Evolutionary conservation across 2,113 vertebrate genomes (phyloP).

Genomic region (Desmodus rotundus): DNA sequence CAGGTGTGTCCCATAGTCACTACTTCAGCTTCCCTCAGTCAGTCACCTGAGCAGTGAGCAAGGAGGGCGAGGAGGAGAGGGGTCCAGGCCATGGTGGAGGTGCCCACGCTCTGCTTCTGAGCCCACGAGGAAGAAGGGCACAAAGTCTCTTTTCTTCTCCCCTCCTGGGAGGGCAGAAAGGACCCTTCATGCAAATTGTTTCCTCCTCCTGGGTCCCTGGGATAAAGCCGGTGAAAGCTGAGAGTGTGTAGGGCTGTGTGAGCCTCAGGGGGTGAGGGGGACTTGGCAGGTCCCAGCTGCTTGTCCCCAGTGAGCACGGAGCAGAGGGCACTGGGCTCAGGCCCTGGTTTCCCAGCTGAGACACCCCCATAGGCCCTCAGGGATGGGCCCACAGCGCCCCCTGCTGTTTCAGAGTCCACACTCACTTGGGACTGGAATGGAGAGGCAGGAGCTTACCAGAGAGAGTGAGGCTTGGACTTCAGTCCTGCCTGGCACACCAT

Average conservation of each 20-base stretch:
- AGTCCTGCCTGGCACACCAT: background rate
- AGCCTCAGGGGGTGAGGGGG: background rate
- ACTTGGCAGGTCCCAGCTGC: background rate
- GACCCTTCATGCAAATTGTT: background rate
- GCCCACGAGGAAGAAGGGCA: background rate
- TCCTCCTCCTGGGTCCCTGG: background rate
- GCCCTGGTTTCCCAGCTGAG: background rate
- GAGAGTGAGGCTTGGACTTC: background rate
- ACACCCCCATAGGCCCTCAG: no score
- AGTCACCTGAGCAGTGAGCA: background rate
- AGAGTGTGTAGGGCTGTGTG: accelerated
- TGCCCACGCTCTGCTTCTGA: background rate
- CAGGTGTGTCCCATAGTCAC: background rate
- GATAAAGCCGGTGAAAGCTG: background rate
- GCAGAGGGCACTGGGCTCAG: background rate
- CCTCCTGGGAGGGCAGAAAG: background rate
- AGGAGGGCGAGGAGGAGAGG: background rate
- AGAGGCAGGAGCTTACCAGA: background rate
- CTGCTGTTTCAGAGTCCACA: no score
- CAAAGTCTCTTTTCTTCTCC: background rate
- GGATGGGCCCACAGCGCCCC: background rate
- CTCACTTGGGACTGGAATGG: no score
- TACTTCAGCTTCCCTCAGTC: no score
- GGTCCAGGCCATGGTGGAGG: background rate
- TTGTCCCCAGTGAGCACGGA: background rate